Evolutionary conservation across 2,888 invertebrate genomes (phyloP), one percentile per base, ranked within the genome.

Genomic region (Hydraecia micacea): DNA sequence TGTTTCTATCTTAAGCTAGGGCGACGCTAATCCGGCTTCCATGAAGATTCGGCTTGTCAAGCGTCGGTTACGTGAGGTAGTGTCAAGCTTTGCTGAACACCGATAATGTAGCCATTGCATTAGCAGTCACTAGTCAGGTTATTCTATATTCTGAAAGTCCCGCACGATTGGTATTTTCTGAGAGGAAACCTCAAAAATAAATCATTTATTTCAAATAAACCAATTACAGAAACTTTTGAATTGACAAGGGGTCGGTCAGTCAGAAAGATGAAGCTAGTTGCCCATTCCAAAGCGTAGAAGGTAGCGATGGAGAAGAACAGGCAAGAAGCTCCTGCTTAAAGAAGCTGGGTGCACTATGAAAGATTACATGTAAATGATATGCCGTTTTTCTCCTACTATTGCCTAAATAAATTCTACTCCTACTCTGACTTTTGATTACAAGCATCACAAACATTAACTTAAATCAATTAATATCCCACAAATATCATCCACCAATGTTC

Each of bases 31-130:
- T 69, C 77, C 28, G 28, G 52, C 18, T 68, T 82, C 39, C 32
- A 62, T 11, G 28, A 68, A 77, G 15, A 68, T 77, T 77, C 62
- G 32, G 21, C 49, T 46, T 81, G 46, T 62, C 74, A n/a, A n/a
- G 28, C 32, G 7, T n/a, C 11, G 5, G 39, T 49, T 55, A 49
- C 1, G 0, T 7, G 11, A 13, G 5, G 9, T 36, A 36, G 32
- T 15, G 7, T 18, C 2, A 67, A 80, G 3, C 21, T 36, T 73
- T 42, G 21, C 42, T 1, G 32, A 60, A 21, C 52, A 25, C n/a
- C 15, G 8, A 79, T 60, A 65, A 65, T 52, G 15, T 58, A 21
- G 28, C 18, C 4, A 9, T 8, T 1, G 32, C 32, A 46, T 67
- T 67, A 67, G 18, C 8, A 42, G 32, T 8, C 8, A 42, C 39